Evolutionary conservation across 2,888 invertebrate genomes (phyloP), one percentile per base, ranked within the genome.

Genomic region (Acheta domesticus): DNA sequence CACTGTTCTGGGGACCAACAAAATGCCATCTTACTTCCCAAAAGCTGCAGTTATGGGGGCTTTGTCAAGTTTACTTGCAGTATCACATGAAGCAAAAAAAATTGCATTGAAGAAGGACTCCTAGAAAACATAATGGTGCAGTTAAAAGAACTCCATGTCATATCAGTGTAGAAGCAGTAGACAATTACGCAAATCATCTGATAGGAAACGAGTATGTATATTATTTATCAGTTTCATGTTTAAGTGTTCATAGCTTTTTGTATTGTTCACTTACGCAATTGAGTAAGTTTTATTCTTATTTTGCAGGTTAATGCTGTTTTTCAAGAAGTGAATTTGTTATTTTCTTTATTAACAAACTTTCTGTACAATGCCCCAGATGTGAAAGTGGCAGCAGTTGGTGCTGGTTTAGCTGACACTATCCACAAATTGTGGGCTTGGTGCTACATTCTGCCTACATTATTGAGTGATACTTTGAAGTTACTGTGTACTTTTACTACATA

Each of bases 351-450:
- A 49, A 91, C 89, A 82, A 91, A 91, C 84, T 89, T 90, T 80
- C 89, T 92, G 89, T 84, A 89, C 77, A 88, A 89, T 20, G 89
- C 89, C 83, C 83, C 83, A 2, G 80, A 86, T 0, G 90, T 90
- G 0, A 93, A 93, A 84, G 88, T 88, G 23, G 86, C 86, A 50
- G 89, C 90, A 49, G 89, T 90, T 0, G 87, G 89, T 48, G 86
- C 88, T 74, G 90, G 90, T 79, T 84, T 92, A 49, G 89, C 91
- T 0, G 89, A 90, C 81, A 88, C 91, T 0, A 84, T 92, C 16
- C 90, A 91, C 84, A 90, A 91, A 82, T 86, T 93, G 83, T 93
- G 93, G 93, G 87, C 89, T 3, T 93, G 93, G 92, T 90, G 91
- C 83, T 89, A 89, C 84, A 87, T 90, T 83, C 90, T 90, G 48